A percentile compares a stretch with the other conserved stretches of the same genome.
Evolutionary conservation across 2,113 vertebrate species (phyloP).

Genomic region (Erinaceus europaeus): DNA sequence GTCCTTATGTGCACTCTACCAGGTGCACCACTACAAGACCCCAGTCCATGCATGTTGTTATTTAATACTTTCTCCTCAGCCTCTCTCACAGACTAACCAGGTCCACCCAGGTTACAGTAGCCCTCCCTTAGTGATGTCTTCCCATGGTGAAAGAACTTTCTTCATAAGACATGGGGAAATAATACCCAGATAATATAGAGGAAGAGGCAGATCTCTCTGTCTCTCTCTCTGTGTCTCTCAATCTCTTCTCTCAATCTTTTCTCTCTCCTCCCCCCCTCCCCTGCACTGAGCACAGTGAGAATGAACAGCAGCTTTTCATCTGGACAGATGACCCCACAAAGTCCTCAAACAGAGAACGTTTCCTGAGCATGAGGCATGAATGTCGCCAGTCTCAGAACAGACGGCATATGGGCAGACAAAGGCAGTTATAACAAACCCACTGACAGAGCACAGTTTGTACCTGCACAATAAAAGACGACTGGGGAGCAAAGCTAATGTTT

Average conservation of each 20-base stretch:
- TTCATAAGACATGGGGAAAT: neutral
- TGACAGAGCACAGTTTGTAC: neutral
- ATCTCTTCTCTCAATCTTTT: too few species aligned
- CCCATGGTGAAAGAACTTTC: neutral
- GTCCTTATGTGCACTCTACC: too few species aligned
- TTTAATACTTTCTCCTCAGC: too few species aligned
- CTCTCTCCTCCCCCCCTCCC: neutral
- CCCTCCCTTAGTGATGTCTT: neutral
- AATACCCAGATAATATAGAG: neutral
- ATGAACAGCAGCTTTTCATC: neutral
- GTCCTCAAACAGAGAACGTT: neutral
- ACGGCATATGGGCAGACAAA: neutral
- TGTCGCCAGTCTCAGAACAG: neutral
- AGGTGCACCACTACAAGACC: too few species aligned
- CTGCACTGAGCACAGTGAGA: neutral
- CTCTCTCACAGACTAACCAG: neutral
- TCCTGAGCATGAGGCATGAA: neutral
- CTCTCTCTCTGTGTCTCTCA: neutral
- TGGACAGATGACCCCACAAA: neutral
- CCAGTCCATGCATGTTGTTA: neutral
- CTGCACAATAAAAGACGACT: constrained; percentile 22
- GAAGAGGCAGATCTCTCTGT: neutral
- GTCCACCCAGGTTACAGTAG: neutral
- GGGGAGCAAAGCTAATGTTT: neutral
- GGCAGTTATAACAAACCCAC: neutral